Percentiles rank a stretch among this genome's conserved stretches.
Evolutionary conservation across 2,113 vertebrate genomes (phyloP).

Genomic region (Panurus biarmicus): DNA sequence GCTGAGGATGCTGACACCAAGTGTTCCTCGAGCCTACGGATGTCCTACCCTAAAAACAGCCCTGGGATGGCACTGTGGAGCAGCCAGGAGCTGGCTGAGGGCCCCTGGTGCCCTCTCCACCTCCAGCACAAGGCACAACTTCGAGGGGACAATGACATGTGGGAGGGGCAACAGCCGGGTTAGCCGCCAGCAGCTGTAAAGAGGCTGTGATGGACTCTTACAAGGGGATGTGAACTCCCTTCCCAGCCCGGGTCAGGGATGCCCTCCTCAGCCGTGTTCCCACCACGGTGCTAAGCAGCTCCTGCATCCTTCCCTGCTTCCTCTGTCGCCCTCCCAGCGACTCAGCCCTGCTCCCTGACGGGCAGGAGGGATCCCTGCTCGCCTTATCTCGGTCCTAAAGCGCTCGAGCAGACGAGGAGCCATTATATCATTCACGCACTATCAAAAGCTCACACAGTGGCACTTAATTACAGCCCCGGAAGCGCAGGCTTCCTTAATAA

Average conservation of each 20-base stretch:
- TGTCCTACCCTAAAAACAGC: neutral
- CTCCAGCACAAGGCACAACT: neutral
- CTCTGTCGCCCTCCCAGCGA: fast-evolving
- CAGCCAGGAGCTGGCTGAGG: neutral
- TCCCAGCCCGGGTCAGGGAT: neutral
- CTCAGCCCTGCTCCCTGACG: neutral
- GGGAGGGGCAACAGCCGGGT: fast-evolving
- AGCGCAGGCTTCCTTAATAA: constrained; percentile 38
- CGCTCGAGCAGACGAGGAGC: constrained; percentile 20
- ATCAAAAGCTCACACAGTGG: constrained; percentile 48
- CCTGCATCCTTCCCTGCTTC: neutral
- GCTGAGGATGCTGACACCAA: neutral
- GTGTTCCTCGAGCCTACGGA: fast-evolving
- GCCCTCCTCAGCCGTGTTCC: neutral
- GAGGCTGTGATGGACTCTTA: neutral
- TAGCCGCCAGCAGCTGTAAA: neutral
- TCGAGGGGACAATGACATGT: neutral
- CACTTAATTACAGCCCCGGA: constrained; percentile 58
- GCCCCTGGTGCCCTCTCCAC: neutral
- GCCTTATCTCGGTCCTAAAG: neutral
- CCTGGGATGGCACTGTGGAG: fast-evolving
- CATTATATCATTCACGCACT: constrained; percentile 17
- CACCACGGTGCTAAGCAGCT: neutral
- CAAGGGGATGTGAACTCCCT: neutral
- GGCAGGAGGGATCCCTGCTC: neutral